Evolutionary conservation across 2,797 vertebrate genomes (phyloP).

Genomic region (Amazonetta brasiliensis): DNA sequence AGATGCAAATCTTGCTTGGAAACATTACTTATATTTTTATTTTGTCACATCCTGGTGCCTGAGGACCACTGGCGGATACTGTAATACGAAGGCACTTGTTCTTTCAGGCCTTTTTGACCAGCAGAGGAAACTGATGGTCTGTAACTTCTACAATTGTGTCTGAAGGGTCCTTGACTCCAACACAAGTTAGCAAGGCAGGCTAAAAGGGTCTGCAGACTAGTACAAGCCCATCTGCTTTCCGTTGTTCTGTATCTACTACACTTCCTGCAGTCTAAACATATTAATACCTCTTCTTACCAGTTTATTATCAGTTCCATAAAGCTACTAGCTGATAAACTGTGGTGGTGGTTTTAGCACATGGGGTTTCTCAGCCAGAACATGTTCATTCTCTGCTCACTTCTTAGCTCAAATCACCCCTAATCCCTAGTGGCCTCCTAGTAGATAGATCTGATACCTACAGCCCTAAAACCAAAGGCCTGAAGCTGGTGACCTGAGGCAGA

Average conservation of each 20-base stretch:
- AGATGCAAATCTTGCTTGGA: neutral
- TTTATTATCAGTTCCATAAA: neutral
- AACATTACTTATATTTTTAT: neutral
- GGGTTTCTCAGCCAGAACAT: neutral
- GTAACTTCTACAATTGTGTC: neutral
- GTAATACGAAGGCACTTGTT: neutral
- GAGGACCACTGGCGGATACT: neutral
- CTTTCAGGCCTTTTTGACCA: neutral
- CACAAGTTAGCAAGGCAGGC: neutral
- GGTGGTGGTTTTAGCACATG: neutral
- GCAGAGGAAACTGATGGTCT: neutral
- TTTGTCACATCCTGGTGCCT: neutral
- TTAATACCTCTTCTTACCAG: neutral
- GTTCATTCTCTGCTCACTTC: neutral
- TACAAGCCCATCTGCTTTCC: neutral
- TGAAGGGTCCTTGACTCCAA: neutral
- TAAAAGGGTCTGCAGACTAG: neutral
- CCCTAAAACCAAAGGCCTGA: constrained; percentile 35
- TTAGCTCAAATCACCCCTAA: constrained; percentile 3
- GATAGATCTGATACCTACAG: neutral
- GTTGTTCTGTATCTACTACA: neutral
- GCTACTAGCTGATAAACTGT: neutral
- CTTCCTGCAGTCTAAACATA: neutral
- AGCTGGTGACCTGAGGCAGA: constrained; percentile 21
- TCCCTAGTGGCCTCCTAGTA: neutral